A percentile compares a stretch with the other conserved stretches of the same genome.
phyloP scores from a whole-genome alignment of 2,113 vertebrate species.

The Abramis brama region DNA sequence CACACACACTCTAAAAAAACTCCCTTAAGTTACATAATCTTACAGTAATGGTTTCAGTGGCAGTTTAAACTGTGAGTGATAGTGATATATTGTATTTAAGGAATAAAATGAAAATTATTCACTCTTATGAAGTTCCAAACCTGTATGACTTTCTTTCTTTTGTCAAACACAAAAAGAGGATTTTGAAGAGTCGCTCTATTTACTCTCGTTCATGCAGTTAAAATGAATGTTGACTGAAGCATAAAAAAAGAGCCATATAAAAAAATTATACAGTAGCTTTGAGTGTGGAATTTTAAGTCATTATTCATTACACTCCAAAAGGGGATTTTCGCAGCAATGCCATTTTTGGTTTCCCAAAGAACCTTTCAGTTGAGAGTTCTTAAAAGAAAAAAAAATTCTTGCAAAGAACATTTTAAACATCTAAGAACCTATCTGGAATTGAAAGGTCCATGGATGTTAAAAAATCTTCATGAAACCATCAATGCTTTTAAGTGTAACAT shows the following conservation, averaged over 20 bases:
- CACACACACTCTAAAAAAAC: not conserved
- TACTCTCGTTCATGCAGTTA: not conserved
- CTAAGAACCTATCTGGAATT: no score
- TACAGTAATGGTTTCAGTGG: constrained; percentile 12
- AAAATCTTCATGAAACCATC: no score
- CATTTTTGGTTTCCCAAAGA: no score
- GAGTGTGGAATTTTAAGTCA: not conserved
- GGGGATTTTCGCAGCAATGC: no score
- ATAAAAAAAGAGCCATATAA: not conserved
- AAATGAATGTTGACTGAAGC: not conserved
- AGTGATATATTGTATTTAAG: not conserved
- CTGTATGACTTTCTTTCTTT: not conserved
- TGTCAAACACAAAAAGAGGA: constrained; percentile 4
- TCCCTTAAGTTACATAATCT: not conserved
- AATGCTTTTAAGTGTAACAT: not conserved
- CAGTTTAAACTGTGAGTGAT: constrained; percentile 8
- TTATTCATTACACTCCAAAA: not conserved
- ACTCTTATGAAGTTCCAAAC: not conserved
- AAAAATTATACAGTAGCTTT: not conserved
- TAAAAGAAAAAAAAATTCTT: no score
- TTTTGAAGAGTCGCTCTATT: not conserved
- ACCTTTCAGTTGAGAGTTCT: no score
- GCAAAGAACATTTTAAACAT: no score
- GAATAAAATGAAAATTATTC: not conserved
- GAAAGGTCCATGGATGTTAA: no score